Evolutionary conservation across 1,140 invertebrate genomes (phyloP), one percentile per base, ranked within the genome.

Genomic region (Drosophila rufa): DNA sequence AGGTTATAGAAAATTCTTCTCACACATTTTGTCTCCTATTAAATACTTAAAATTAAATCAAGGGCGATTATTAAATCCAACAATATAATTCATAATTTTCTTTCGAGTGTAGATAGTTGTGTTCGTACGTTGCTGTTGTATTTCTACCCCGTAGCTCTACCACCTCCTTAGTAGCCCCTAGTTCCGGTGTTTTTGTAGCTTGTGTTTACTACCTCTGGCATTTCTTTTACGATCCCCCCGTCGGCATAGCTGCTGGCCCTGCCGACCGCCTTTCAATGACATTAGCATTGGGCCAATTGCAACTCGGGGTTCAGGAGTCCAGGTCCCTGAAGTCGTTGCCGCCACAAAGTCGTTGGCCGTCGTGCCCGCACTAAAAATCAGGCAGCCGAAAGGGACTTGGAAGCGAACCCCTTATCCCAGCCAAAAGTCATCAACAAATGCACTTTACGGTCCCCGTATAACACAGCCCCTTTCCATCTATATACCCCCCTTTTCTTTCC

Each of bases 171-270:
- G 60, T 75, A 60, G 55, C 36, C 58, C 33, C 25, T 11, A 56
- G 73, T 60, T 69, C 38, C 77, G 50, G 67, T 25, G 36, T 60
- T 86, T 73, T 64, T 69, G 81, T 82, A 75, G 68, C 75, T 89
- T 80, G 79, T 79, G 64, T 87, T 87, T 80, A 89, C 69, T 79
- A 79, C 79, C 87, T 80, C 25, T 79, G 87, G 33, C 69, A 82
- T 74, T 91, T 91, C 81, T 80, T 90, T 91, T 90, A 89, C 75
- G 85, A 89, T 89, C 62, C 83, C 67, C 70, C 79, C 66, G 53
- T 55, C 42, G 80, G 47, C 74, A 59, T 73, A 77, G 56, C 70
- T 76, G 68, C 73, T 75, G 83, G 57, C 62, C 67, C 27, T 70
- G 65, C 69, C 69, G 84, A 60, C 62, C 77, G 62, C 73, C 87